Evolutionary conservation across 35 echinoderm and acorn worm genomes (phyloP).

Genomic region (Patiria miniata): DNA sequence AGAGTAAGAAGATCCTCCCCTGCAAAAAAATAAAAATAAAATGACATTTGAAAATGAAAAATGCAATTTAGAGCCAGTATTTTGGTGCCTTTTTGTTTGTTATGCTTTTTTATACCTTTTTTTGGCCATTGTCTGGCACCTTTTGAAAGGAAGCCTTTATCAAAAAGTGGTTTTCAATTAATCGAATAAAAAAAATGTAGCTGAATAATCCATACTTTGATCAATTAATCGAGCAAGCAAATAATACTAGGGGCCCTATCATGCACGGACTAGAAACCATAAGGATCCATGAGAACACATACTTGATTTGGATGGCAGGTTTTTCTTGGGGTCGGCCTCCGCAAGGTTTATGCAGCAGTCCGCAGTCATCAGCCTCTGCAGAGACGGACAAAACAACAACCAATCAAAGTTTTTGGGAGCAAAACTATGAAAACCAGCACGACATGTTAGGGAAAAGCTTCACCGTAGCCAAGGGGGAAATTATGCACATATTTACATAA

Average conservation of each 20-base stretch:
- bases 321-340: background rate
- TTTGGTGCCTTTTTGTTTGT: background rate
- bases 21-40: background rate
- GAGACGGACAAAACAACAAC: background rate
- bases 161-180: background rate
- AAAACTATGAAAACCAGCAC: background rate
- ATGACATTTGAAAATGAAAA: background rate
- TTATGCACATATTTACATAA: background rate
- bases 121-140: background rate
- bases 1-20: background rate
- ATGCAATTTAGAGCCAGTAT: background rate
- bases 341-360: background rate
- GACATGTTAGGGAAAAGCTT: background rate
- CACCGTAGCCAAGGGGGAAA: background rate
- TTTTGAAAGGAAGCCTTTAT: background rate
- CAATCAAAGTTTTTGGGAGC: background rate
- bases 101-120: background rate
- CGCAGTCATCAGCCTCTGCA: conserved; percentile 3
- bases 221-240: background rate
- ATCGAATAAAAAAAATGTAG: background rate
- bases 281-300: background rate
- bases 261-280: background rate
- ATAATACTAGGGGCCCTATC: background rate
- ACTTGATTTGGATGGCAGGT: background rate
- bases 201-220: too few species aligned